phyloP scores from a whole-genome alignment of 1,140 invertebrate species.

The Caenorhabditis remanei region DNA sequence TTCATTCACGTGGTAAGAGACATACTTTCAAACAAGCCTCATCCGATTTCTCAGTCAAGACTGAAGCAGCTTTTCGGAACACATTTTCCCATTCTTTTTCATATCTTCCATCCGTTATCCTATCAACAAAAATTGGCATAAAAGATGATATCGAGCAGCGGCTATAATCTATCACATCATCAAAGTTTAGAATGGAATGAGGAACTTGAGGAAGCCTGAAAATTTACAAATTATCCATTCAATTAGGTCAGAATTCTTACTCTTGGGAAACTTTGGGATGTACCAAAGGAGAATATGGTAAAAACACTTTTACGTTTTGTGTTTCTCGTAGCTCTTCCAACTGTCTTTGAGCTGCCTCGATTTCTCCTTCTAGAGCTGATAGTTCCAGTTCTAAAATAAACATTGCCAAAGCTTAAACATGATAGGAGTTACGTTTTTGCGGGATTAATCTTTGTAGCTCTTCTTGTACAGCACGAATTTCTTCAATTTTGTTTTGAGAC shows the following conservation, averaged over 20 bases:
- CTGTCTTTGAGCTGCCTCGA: constrained; percentile 58
- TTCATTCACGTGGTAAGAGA: constrained; percentile 86
- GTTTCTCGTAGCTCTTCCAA: constrained; percentile 70
- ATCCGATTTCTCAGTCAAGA: constrained; percentile 41
- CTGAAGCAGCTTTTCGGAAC: neutral
- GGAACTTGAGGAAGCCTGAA: constrained; percentile 62
- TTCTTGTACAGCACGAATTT: constrained; percentile 56
- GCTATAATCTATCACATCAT: constrained; percentile 64
- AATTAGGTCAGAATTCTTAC: no score
- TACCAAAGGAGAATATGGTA: constrained; percentile 67
- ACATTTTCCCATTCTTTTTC: constrained; percentile 33
- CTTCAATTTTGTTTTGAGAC: constrained; percentile 61
- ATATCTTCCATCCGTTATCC: constrained; percentile 54
- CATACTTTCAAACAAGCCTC: constrained; percentile 71
- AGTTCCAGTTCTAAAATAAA: constrained; percentile 60
- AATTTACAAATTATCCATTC: neutral
- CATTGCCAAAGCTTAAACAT: neutral
- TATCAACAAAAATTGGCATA: constrained; percentile 70
- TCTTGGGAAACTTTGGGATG: no score
- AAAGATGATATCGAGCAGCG: constrained; percentile 72
- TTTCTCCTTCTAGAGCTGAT: constrained; percentile 56
- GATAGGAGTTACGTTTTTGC: constrained; percentile 56
- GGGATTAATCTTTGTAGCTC: constrained; percentile 62
- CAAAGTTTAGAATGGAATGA: neutral
- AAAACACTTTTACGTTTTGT: constrained; percentile 70